Percentiles rank a stretch among this genome's conserved stretches.
phyloP scores from a whole-genome alignment of 2,888 invertebrate species.

The Rhyacophila evoluta region DNA sequence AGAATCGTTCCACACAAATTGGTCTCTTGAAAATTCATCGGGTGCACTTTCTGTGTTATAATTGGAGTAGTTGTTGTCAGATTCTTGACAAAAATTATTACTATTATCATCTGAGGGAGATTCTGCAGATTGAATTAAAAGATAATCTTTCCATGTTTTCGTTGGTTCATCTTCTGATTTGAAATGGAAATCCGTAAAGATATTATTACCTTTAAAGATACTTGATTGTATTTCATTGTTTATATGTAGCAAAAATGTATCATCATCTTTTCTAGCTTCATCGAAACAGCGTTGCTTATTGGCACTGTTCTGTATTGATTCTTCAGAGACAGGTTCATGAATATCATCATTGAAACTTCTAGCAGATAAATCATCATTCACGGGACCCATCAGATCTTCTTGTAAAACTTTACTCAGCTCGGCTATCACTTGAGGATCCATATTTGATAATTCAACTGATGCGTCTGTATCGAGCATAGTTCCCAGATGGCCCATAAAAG shows the following conservation, averaged over 20 bases:
- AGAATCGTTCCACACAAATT: neutral
- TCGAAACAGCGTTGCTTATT: neutral
- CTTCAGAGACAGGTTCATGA: constrained; percentile 43
- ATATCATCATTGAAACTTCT: constrained; percentile 42
- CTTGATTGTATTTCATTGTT: constrained; percentile 1
- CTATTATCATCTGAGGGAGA: neutral
- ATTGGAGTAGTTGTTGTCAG: neutral
- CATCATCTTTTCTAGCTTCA: constrained; percentile 8
- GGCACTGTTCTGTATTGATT: constrained; percentile 11
- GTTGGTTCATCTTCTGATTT: neutral
- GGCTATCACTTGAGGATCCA: constrained; percentile 72
- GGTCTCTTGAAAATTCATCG: neutral
- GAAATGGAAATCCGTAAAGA: neutral
- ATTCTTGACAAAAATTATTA: neutral
- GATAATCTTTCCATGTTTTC: neutral
- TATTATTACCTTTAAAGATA: neutral
- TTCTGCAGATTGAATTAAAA: neutral
- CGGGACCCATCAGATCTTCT: constrained; percentile 59
- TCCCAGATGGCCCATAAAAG: constrained; percentile 80
- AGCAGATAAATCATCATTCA: constrained; percentile 42
- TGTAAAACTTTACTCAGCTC: constrained; percentile 72
- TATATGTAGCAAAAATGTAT: neutral
- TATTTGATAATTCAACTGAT: constrained; percentile 69
- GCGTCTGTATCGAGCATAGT: constrained; percentile 72
- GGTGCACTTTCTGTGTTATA: neutral